Percentiles rank a stretch among this genome's conserved stretches.
These are phyloP conservation scores for Momotus momota DNA, from an alignment of 2,797 vertebrate species.

Conservation along the genomic window DNA sequence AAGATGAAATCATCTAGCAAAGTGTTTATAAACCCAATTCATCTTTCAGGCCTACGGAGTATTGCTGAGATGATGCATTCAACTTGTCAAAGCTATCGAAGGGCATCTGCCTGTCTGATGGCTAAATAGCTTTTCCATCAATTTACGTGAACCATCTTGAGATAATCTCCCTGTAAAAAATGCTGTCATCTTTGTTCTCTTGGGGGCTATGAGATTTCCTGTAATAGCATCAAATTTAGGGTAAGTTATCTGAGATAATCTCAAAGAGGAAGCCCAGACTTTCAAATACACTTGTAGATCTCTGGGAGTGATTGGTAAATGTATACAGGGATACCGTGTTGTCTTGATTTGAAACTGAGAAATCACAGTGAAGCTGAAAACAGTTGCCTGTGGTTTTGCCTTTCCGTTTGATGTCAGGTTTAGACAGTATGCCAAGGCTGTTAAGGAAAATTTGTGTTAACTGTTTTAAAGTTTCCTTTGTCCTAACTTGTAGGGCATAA, in stretches of 20 bases:
- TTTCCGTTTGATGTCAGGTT: not conserved
- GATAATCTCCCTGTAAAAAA: constrained; percentile 34
- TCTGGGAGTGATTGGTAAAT: not conserved
- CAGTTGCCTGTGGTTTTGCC: not conserved
- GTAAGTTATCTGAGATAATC: constrained; percentile 39
- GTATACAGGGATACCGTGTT: not conserved
- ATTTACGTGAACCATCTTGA: constrained; percentile 22
- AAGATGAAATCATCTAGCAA: constrained; percentile 8
- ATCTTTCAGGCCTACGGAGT: not conserved
- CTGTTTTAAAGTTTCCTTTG: not conserved
- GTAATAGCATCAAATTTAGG: constrained; percentile 31
- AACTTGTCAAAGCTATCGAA: constrained; percentile 36
- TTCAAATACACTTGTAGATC: constrained; percentile 3
- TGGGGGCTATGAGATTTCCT: constrained; percentile 22
- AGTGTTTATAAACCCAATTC: constrained; percentile 5
- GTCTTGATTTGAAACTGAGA: not conserved
- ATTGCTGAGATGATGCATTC: constrained; percentile 44
- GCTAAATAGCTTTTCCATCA: constrained; percentile 60
- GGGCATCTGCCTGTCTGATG: constrained; percentile 35
- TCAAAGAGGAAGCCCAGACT: not conserved
- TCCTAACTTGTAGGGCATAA: not conserved
- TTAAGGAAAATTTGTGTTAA: not conserved
- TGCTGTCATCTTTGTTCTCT: constrained; percentile 30
- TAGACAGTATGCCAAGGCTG: not conserved
- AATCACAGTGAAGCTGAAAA: not conserved